Evolutionary conservation across 23 tunicate species (phyloP), one percentile per base, ranked within the genome.

Genomic region (Clavelina lepadiformis): DNA sequence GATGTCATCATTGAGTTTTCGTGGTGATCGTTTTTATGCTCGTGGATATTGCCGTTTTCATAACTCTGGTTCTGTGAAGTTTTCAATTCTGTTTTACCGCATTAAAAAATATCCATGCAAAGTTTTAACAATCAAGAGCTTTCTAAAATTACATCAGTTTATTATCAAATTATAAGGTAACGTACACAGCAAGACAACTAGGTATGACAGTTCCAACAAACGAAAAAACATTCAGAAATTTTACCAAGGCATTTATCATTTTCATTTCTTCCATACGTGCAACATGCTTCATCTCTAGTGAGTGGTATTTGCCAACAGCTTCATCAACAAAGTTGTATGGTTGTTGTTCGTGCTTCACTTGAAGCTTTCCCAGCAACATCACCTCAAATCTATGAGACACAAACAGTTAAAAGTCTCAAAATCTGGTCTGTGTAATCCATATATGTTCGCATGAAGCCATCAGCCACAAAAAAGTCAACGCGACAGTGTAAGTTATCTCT

Each of bases 321-420:
- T 86, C 84, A 71, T 86, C 95, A 63, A 86, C 78, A 0, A 86
- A 72, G 26, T 50, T 55, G 24, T 70, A 70, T 3, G 85, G 50
- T 0, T 85, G 80, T 20, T 69, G 49, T 28, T 83, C 86, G 22
- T 72, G 63, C 4, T 78, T 86, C 3, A 76, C 41, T 50, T 86
- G 83, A 26, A 86, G 69, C 27, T 79, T 72, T 13, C 95, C 95
- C 33, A 86, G 54, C 35, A 86, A 26, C 95, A 86, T 64, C 19
- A 86, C 95, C 37, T 86, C 95, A 78, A 86, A 86, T 34, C 95
- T 86, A 50, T 18, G 26, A 63, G 20, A 46, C 30, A 47, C 26
- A 27, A 13, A 54, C 7, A 19, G 15, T 54, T 54, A 13, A 54
- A 18, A 18, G 7, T 13, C 24, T 54, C 15, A 20, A 21, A 6